Evolutionary conservation across 2,888 invertebrate genomes (phyloP).

Genomic region (Scelioninae gen. 2): DNA sequence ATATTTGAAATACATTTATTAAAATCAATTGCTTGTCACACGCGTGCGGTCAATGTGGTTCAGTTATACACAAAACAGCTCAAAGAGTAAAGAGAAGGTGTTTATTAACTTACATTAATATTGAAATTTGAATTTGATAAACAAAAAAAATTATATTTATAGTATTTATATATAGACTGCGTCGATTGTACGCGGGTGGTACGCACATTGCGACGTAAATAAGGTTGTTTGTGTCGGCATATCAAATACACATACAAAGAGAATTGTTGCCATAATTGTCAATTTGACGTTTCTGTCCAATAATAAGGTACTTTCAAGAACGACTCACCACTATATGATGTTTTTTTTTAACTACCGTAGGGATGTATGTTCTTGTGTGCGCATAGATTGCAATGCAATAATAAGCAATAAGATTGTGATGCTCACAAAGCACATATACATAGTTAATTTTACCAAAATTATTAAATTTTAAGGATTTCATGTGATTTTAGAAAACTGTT

Average conservation of each 20-base stretch:
- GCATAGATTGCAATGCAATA: constrained; percentile 74
- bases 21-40: background rate
- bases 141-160: constrained; percentile 43
- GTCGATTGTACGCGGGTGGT: constrained; percentile 14
- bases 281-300: constrained; percentile 69
- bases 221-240: constrained; percentile 65
- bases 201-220: background rate
- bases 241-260: constrained; percentile 66
- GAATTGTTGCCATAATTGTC: constrained; percentile 66
- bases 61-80: constrained; percentile 49
- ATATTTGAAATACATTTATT: constrained; percentile 10
- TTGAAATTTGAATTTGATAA: constrained; percentile 35
- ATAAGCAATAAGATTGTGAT: constrained; percentile 73
- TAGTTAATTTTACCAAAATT: constrained; percentile 71
- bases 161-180: constrained; percentile 49
- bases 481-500: constrained; percentile 75
- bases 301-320: constrained; percentile 70
- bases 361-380: constrained; percentile 71
- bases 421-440: constrained; percentile 73
- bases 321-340: constrained; percentile 65
- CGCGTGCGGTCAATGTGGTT: constrained; percentile 24
- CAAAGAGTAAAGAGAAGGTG: constrained; percentile 29
- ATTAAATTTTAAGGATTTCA: constrained; percentile 73
- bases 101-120: constrained; percentile 29
- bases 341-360: constrained; percentile 65